Percentiles rank a stretch among this genome's conserved stretches.
phyloP scores from a whole-genome alignment of 2,113 vertebrate species.

The Athene cunicularia region DNA sequence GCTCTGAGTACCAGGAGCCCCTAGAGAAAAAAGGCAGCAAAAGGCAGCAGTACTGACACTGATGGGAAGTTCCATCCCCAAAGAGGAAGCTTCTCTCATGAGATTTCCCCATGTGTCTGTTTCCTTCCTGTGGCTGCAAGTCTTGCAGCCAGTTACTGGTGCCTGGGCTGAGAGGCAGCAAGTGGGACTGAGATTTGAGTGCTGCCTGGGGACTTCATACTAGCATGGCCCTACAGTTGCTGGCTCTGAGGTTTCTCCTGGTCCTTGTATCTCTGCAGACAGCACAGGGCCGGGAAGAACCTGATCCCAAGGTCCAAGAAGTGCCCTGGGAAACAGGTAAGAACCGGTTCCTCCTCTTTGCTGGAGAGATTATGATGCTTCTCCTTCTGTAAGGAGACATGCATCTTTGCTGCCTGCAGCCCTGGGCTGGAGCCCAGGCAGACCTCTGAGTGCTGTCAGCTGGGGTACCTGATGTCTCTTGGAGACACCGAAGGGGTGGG shows the following conservation, averaged over 20 bases:
- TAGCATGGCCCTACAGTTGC: background rate
- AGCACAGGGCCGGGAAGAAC: background rate
- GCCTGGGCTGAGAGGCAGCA: background rate
- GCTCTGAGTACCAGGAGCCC: background rate
- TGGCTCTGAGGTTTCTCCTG: background rate
- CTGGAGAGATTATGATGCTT: background rate
- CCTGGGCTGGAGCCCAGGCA: fast-evolving
- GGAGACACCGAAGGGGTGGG: background rate
- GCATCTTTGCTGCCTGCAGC: background rate
- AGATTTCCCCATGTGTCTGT: background rate
- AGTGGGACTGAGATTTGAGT: background rate
- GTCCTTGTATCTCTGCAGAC: background rate
- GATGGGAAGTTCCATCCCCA: background rate
- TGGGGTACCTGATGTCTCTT: background rate
- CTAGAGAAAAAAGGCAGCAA: background rate
- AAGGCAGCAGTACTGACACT: background rate
- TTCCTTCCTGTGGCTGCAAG: conserved; percentile 4
- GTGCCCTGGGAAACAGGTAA: background rate
- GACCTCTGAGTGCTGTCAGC: background rate
- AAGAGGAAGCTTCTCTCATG: background rate
- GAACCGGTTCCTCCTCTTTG: background rate
- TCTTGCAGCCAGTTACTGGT: background rate
- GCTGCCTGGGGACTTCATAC: background rate
- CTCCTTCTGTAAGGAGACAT: fast-evolving
- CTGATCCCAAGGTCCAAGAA: background rate